phyloP scores from a whole-genome alignment of 2,888 invertebrate species.

The Lacanobia wlatinum region DNA sequence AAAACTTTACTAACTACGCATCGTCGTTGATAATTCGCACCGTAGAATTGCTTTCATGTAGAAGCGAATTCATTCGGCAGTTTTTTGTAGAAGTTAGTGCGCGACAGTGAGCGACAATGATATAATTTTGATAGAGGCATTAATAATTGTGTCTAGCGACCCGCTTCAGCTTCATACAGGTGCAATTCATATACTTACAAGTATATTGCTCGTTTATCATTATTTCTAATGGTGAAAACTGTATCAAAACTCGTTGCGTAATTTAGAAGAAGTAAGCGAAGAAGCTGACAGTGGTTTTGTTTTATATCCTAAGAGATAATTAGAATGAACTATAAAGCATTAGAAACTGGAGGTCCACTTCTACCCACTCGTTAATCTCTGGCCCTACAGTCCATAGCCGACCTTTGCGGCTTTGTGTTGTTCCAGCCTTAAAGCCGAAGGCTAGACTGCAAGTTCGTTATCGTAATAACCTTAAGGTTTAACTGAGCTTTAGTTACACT shows the following conservation, averaged over 20 bases:
- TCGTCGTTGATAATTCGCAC: background rate
- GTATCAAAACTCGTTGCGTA: no score
- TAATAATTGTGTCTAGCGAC: no score
- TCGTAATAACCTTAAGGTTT: slow-evolving; percentile 52
- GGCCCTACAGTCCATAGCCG: background rate
- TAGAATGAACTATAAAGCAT: no score
- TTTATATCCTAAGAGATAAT: no score
- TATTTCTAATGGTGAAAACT: no score
- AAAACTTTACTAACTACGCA: slow-evolving; percentile 3
- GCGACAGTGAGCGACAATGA: no score
- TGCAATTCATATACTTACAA: no score
- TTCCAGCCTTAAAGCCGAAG: slow-evolving; percentile 22
- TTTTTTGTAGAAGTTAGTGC: no score
- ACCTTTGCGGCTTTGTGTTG: slow-evolving; percentile 47
- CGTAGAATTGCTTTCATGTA: background rate
- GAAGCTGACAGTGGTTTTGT: no score
- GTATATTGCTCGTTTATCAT: no score
- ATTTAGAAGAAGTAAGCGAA: no score
- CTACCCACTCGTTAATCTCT: background rate
- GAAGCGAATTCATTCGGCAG: background rate
- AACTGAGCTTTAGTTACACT: slow-evolving; percentile 45
- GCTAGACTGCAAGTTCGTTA: slow-evolving; percentile 47
- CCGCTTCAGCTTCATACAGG: no score
- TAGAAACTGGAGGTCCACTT: background rate
- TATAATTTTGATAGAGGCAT: background rate